phyloP scores from a whole-genome alignment of 1,140 invertebrate species.

The Sogatella furcifera region DNA sequence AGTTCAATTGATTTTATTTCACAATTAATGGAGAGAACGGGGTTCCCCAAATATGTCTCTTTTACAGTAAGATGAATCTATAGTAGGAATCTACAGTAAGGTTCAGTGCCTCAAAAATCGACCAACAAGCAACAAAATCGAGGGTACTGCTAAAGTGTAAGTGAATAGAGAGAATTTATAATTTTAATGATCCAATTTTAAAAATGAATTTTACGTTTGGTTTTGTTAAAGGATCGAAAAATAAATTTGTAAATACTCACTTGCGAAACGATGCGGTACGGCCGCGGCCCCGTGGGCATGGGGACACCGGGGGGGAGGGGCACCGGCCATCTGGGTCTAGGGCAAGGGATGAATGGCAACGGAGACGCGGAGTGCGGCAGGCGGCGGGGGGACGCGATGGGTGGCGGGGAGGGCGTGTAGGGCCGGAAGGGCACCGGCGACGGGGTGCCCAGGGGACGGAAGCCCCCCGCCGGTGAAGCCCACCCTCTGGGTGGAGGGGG shows the following conservation, averaged over 20 bases:
- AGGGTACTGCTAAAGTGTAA: too few relatives aligned
- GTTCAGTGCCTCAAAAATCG: too few relatives aligned
- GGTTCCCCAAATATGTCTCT: too few relatives aligned
- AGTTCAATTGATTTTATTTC: too few relatives aligned
- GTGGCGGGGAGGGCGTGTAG: constrained; percentile 23
- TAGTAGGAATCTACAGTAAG: too few relatives aligned
- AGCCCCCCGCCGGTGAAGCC: constrained; percentile 14
- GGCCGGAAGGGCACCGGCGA: constrained; percentile 18
- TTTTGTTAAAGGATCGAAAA: too few relatives aligned
- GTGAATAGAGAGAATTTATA: too few relatives aligned
- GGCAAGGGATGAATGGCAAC: constrained; percentile 40
- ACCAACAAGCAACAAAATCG: too few relatives aligned
- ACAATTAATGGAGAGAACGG: too few relatives aligned
- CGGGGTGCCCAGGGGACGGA: constrained; percentile 19
- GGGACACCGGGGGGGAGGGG: constrained; percentile 35
- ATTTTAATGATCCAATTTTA: too few relatives aligned
- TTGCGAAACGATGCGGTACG: constrained; percentile 27
- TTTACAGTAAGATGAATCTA: too few relatives aligned
- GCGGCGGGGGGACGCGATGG: constrained; percentile 23
- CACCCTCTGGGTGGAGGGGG: constrained; percentile 9
- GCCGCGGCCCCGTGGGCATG: constrained; percentile 33
- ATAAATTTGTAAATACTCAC: constrained; percentile 26
- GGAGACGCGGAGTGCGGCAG: constrained; percentile 27
- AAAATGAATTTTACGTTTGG: too few relatives aligned
- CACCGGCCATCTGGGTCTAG: constrained; percentile 49